A percentile compares a stretch with the other conserved stretches of the same genome.
Evolutionary conservation across 2,113 vertebrate genomes (phyloP).

Genomic region (Grammomys surdaster): DNA sequence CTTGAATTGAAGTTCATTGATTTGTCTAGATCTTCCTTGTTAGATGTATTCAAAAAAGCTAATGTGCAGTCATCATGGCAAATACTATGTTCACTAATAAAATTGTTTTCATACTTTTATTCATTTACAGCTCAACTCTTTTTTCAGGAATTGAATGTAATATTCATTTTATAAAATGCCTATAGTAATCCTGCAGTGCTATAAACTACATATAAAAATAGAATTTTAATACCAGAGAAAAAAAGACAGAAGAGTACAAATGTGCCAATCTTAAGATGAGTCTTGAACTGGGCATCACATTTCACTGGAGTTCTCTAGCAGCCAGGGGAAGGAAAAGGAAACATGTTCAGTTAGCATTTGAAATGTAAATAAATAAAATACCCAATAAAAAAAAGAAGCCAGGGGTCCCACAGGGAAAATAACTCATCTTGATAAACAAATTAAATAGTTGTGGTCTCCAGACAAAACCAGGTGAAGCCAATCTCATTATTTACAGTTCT

Average conservation of each 20-base stretch:
- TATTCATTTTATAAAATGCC: neutral
- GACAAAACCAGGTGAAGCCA: conserved; percentile 36
- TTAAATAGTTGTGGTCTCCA: conserved; percentile 55
- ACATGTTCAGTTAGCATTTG: neutral
- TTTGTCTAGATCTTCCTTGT: neutral
- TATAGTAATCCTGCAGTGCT: neutral
- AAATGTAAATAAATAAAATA: too few species aligned
- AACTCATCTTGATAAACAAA: conserved; percentile 69
- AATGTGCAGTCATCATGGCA: neutral
- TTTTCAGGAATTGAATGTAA: conserved; percentile 35
- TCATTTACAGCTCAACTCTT: neutral
- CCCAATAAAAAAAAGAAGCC: too few species aligned
- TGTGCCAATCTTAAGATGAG: conserved; percentile 16
- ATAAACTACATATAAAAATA: conserved; percentile 33
- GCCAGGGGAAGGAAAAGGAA: conserved; percentile 48
- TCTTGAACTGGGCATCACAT: neutral
- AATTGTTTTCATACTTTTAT: conserved; percentile 30
- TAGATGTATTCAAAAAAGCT: neutral
- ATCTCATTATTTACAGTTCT: conserved; percentile 67
- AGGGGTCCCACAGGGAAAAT: neutral
- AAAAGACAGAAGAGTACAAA: neutral
- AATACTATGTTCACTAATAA: neutral
- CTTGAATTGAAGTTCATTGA: neutral
- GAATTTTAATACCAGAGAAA: neutral
- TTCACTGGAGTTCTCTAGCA: conserved; percentile 14